Conservation (phyloP, 1,140 invertebrate genomes). For the Hycleus cichorii region DNA sequence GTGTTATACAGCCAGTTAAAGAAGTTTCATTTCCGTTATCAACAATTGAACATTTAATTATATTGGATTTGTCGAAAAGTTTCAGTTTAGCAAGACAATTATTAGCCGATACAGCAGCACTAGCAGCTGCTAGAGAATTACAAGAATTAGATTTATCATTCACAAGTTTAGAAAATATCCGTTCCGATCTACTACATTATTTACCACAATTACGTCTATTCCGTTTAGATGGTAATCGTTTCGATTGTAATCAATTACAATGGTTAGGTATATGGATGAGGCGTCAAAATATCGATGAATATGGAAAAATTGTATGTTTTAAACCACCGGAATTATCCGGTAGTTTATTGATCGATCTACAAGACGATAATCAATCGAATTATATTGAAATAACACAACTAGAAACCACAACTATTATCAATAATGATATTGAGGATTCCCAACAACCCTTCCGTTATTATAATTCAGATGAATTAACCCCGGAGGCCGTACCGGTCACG, state of each 20-base stretch:
- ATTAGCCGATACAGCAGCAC: slow-evolving; percentile 58
- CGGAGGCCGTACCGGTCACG: too few species aligned
- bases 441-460: background rate
- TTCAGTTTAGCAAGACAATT: slow-evolving; percentile 60
- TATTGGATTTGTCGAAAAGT: slow-evolving; percentile 66
- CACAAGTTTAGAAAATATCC: slow-evolving; percentile 54
- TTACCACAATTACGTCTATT: slow-evolving; percentile 59
- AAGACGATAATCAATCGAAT: slow-evolving; percentile 13
- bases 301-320: slow-evolving; percentile 40
- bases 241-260: slow-evolving; percentile 55
- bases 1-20: slow-evolving; percentile 48
- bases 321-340: slow-evolving; percentile 38
- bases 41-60: slow-evolving; percentile 59
- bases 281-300: slow-evolving; percentile 44
- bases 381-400: background rate
- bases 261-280: slow-evolving; percentile 60
- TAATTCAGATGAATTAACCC: background rate
- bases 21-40: slow-evolving; percentile 63
- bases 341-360: slow-evolving; percentile 43
- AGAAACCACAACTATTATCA: background rate
- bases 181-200: slow-evolving; percentile 59
- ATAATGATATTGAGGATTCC: background rate
- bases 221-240: slow-evolving; percentile 52
- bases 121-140: slow-evolving; percentile 60
- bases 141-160: slow-evolving; percentile 61